Conservation (phyloP, 2,888 invertebrate genomes). For the Thera obeliscata region DNA sequence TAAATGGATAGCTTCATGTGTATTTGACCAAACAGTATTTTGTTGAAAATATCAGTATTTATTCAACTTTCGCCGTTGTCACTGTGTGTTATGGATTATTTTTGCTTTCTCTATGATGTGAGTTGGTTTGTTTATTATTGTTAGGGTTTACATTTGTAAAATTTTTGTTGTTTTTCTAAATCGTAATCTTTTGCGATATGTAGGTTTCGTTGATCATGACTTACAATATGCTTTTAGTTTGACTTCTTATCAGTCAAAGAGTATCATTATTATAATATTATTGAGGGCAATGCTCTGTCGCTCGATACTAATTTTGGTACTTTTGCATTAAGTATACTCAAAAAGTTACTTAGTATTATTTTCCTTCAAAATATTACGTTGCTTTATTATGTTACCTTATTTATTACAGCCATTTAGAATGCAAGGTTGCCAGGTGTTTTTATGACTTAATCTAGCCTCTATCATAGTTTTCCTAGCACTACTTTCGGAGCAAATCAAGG, state of each 20-base stretch:
- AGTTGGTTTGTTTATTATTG: conserved; percentile 43
- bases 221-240: background rate
- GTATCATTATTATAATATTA: conserved; percentile 10
- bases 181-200: background rate
- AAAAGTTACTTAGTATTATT: background rate
- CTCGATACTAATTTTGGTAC: background rate
- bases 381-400: background rate
- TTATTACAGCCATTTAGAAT: conserved; percentile 1
- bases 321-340: background rate
- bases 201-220: conserved; percentile 4
- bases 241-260: conserved; percentile 21
- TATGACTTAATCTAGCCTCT: conserved; percentile 13
- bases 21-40: conserved; percentile 20
- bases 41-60: conserved; percentile 41
- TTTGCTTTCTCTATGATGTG: conserved; percentile 54
- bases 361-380: background rate
- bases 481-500: background rate
- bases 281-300: conserved; percentile 13
- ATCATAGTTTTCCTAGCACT: conserved; percentile 3
- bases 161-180: background rate
- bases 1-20: conserved; percentile 26
- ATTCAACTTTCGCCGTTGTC: conserved; percentile 47
- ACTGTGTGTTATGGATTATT: conserved; percentile 42
- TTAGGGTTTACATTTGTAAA: conserved; percentile 17
- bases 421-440: conserved; percentile 22